Base-by-base conservation (phyloP, 35 echinoderm and acorn worm species). In the Hemicentrotus pulcherrimus region DNA sequence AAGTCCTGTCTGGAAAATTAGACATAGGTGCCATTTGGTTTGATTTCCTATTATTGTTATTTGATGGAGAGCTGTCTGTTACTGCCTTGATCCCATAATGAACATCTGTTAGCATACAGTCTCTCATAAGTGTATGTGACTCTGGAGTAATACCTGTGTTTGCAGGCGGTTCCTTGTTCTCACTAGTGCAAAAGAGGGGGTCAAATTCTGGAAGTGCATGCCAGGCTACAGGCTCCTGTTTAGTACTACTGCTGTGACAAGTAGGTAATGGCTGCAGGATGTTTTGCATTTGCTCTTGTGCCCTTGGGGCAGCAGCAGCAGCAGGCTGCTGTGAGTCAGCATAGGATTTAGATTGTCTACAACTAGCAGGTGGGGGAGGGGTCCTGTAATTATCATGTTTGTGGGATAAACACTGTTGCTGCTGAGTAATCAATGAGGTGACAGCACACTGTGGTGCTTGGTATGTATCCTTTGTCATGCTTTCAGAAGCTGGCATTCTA, bases 201-300 rank as follows among this genome's bases (percentile, higher is more conserved):
- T 95, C 95, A 95, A 95, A 95, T 47, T 95, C 95, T 61, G 55
- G 61, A 28, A 95, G 15, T n/a, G 95, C 47, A 35, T 32, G 55
- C 30, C 15, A 18, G 7, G 16, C 15, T 35, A 61, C 52, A 61
- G 31, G 13, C 28, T 55, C 50, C 19, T 48, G 85, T 24, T 61
- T 28, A 41, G 41, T 45, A 32, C 88, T 24, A 31, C 46, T 31
- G 31, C 58, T 46, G 22, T 31, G 19, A 8, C 6, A n/a, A n/a
- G 95, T 65, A 46, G 31, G 12, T 88, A 86, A 31, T 1, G 95
- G 95, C 59, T 92, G 86, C 52, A 95, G 88, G 61, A 95, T 93
- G 91, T 93, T 93, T 93, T 93, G 91, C 2, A 93, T 93, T 93
- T 93, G 45, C 13, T 32, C 91, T 31, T 12, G n/a, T 93, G 91